Conservation (phyloP, 1,140 invertebrate genomes). For the Venturia canescens region DNA sequence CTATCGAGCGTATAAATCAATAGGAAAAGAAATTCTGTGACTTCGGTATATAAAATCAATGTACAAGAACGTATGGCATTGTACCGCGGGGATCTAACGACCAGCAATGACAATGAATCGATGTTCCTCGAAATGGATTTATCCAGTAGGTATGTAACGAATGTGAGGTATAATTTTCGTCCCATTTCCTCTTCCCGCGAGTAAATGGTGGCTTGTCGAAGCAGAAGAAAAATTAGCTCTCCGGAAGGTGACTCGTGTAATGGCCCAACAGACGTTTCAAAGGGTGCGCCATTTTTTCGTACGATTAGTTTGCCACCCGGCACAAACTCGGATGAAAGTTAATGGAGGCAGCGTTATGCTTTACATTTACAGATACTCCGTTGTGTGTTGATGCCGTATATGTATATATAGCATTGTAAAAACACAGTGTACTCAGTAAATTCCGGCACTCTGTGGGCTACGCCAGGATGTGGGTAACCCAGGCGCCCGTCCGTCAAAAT, state of each 20-base stretch:
- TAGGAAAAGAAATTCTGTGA: conserved; percentile 9
- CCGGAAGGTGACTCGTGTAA: background rate
- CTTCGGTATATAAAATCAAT: background rate
- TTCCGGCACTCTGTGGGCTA: conserved; percentile 23
- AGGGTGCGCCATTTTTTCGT: conserved; percentile 1
- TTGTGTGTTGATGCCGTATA: background rate
- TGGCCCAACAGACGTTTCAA: background rate
- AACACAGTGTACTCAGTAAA: conserved; percentile 16
- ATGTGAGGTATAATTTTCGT: background rate
- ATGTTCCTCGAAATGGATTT: background rate
- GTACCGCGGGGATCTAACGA: background rate
- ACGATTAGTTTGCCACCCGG: conserved; percentile 26
- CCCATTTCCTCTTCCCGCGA: too few relatives aligned
- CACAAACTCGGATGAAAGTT: conserved; percentile 5
- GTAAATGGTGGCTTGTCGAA: background rate
- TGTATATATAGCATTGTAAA: background rate
- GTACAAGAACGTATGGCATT: background rate
- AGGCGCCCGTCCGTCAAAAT: conserved; percentile 60
- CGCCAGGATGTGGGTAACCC: conserved; percentile 35
- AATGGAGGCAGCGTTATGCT: conserved; percentile 22
- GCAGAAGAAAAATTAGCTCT: background rate
- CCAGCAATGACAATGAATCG: background rate
- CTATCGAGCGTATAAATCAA: conserved; percentile 16
- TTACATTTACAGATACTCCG: background rate
- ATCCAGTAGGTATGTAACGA: background rate